A percentile compares a stretch with the other conserved stretches of the same genome.
Conservation (phyloP, 2,797 vertebrate genomes). For the Sparus aurata region DNA sequence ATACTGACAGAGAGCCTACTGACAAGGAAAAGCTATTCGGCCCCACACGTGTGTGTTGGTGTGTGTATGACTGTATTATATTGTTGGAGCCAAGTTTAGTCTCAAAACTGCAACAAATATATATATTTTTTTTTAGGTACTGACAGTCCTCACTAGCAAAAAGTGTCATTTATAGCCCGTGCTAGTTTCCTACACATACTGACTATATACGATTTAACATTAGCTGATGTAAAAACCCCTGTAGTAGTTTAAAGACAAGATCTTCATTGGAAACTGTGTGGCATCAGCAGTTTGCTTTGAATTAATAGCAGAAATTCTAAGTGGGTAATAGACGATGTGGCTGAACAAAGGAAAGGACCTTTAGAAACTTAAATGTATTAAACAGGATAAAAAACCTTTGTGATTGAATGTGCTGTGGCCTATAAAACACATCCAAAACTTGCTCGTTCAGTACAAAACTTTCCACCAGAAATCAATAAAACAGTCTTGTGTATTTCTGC, state of each 20-base stretch:
- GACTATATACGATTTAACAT: slow-evolving; percentile 8
- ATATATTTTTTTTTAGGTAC: neutral
- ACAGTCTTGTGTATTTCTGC: slow-evolving; percentile 8
- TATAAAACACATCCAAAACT: neutral
- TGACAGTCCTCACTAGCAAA: neutral
- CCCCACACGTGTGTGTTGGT: slow-evolving; percentile 35
- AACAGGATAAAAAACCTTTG: neutral
- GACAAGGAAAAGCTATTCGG: slow-evolving; percentile 42
- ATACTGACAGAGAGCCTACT: slow-evolving; percentile 70
- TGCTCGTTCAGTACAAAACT: neutral
- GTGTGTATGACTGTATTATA: slow-evolving; percentile 12
- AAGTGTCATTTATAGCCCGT: neutral
- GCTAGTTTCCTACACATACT: neutral
- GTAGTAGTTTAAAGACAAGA: neutral
- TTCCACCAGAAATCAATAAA: slow-evolving; percentile 11
- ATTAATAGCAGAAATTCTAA: neutral
- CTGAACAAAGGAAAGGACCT: neutral
- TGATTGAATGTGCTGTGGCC: neutral
- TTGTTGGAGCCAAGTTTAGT: slow-evolving; percentile 11
- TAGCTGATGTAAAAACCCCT: slow-evolving; percentile 1
- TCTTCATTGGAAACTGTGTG: neutral
- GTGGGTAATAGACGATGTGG: neutral
- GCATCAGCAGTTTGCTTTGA: slow-evolving; percentile 7
- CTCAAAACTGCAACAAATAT: slow-evolving; percentile 13
- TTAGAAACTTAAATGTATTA: slow-evolving; percentile 1